Evolutionary conservation across 2,888 invertebrate genomes (phyloP), one percentile per base, ranked within the genome.

Genomic region (Cephus pygmeus): DNA sequence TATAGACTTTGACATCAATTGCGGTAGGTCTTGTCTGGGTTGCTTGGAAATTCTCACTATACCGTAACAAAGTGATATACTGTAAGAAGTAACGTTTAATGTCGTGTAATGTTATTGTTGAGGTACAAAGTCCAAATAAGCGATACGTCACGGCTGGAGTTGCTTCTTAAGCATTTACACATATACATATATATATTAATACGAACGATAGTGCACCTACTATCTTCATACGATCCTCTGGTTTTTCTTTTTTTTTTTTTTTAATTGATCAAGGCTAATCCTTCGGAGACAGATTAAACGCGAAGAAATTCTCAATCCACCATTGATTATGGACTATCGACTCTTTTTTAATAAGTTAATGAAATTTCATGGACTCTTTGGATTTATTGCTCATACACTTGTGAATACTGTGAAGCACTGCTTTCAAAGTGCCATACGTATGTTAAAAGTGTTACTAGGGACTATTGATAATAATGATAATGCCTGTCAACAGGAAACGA

Each of bases 1-100:
- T 78, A 73, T 83, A 83, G 83, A 80, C 81, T 83, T 81, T 83
- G 81, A 79, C 77, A 79, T 69, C 69, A 30, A 80, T 83, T 83
- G 77, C 79, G 83, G 81, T 83, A 83, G 83, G 83, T 83, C 75
- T 40, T 40, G 56, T 30, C 36, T 68, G 75, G 73, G 3, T 71
- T 34, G 71, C 56, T 56, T 23, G 56, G 56, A 56, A 56, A 23
- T 56, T 56, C 56, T 56, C 71, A 34, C 31, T 12, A 33, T 30
- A 71, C 31, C 34, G 71, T 71, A 71, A 71, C 31, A 34, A 34
- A 31, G 71, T 71, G 31, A 71, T 34, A 71, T 71, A 23, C 71
- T 31, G 23, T 71, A 31, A 15, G 56, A 56, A 23, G 56, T 56
- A 56, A 56, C 40, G 56, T 56, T 6, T 56, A 56, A 56, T 56